A percentile compares a stretch with the other conserved stretches of the same genome.
Conservation (phyloP, 2,888 invertebrate genomes). For the Melinaea menophilus region DNA sequence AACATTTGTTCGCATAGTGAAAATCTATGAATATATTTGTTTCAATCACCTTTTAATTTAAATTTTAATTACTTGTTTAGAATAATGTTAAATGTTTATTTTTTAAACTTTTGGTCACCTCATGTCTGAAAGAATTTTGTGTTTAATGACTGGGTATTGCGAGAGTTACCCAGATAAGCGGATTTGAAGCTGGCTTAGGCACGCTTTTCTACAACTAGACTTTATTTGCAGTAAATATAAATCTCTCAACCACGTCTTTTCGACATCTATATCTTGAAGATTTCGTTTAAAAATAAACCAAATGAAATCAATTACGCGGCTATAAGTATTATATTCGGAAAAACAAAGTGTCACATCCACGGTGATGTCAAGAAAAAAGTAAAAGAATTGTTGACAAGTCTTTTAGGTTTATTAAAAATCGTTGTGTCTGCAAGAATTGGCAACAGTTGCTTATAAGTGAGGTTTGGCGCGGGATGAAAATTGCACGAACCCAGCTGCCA, state of each 20-base stretch:
- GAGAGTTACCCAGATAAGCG: constrained; percentile 51
- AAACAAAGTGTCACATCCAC: constrained; percentile 9
- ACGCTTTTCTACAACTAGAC: constrained; percentile 17
- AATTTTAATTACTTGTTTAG: too few relatives aligned
- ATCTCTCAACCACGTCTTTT: neutral
- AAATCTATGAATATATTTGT: too few relatives aligned
- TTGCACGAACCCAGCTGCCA: constrained; percentile 12
- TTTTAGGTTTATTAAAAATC: constrained; percentile 27
- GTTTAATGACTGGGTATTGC: constrained; percentile 62
- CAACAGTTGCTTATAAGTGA: constrained; percentile 25
- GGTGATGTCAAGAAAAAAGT: constrained; percentile 1
- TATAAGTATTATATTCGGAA: neutral
- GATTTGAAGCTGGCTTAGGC: constrained; percentile 35
- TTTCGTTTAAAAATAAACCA: constrained; percentile 6
- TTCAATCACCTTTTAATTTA: too few relatives aligned
- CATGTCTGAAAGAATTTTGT: constrained; percentile 54
- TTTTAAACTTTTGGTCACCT: constrained; percentile 36
- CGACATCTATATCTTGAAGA: too few relatives aligned
- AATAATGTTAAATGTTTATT: neutral
- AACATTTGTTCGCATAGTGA: too few relatives aligned
- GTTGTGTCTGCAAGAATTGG: constrained; percentile 26
- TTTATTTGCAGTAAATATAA: constrained; percentile 9
- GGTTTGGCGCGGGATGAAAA: constrained; percentile 23
- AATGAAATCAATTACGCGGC: neutral
- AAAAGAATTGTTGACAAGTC: constrained; percentile 16